Base-by-base conservation (phyloP, 1,140 invertebrate species). In the Leptonema lineaticorne region DNA sequence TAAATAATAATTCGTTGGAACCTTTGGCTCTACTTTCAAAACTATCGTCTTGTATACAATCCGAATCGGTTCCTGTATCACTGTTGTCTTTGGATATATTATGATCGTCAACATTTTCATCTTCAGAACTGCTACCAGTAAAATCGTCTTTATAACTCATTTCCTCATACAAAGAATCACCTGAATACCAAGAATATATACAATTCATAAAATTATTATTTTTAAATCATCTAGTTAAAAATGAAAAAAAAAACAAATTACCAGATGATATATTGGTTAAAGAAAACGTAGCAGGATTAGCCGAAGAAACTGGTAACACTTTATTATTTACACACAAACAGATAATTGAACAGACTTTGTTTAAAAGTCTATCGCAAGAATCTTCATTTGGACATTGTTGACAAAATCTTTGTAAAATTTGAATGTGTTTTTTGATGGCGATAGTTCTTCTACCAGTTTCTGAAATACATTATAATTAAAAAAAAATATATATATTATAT, bases 321-420 rank as follows among this genome's bases (percentile, higher is more conserved):
- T 85, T 86, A 74, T 86, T 88, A 60, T 86, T 85, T 46, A 87
- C 76, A 74, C 88, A 89, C 20, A 86, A 76, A 69, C 85, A 86
- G 69, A 90, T 86, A 37, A 90, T 85, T 14, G 83, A 84, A 66
- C 85, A 88, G 1, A 88, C 84, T 72, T 85, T 81, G 20, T 85
- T 84, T 56, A 90, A 72, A 0, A 88, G 74, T 20, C 82, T 81
- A 75, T 90, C 88, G 71, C 87, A 89, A 6, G 81, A 77, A 58
- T 86, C 85, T 71, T 89, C 86, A 73, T 88, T 85, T 2, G 89
- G 88, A 74, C 87, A 89, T 45, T 82, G 82, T 0, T 79, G 82
- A 73, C 86, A 87, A 76, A 89, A 89, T 69, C 84, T 82, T 75
- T 88, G 84, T 2, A 90, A 76, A 14, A 84, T 78, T 63, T 84